A percentile compares a stretch with the other conserved stretches of the same genome.
Evolutionary conservation across 2,113 vertebrate species (phyloP).

Genomic region (Perognathus longimembris): DNA sequence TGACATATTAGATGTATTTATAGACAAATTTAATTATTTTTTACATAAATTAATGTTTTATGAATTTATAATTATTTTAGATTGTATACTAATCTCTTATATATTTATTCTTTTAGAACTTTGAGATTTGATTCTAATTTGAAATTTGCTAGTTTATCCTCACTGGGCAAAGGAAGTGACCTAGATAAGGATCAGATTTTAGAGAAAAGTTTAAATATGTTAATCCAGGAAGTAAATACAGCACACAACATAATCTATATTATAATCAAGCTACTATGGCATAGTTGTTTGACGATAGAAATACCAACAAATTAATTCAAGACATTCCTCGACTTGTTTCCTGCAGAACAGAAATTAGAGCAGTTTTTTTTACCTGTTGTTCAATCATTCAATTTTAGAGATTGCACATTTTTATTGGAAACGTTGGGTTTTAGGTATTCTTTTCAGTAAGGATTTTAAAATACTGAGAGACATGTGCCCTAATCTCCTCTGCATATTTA

Average conservation of each 20-base stretch:
- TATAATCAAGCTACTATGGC: neutral
- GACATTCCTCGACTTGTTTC: neutral
- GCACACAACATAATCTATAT: neutral
- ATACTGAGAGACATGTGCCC: neutral
- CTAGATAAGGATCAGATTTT: conserved; percentile 24
- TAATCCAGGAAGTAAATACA: conserved; percentile 34
- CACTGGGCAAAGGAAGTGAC: conserved; percentile 19
- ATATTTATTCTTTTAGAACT: conserved; percentile 69
- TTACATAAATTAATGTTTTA: conserved; percentile 65
- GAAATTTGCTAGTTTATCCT: conserved; percentile 24
- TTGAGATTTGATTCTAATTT: conserved; percentile 65
- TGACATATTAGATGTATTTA: conserved; percentile 15
- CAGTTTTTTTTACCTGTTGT: conserved; percentile 9
- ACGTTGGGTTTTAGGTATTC: neutral
- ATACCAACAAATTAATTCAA: neutral
- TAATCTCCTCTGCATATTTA: neutral
- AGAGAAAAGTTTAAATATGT: conserved; percentile 38
- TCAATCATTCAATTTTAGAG: neutral
- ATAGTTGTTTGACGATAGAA: neutral
- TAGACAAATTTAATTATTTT: conserved; percentile 62
- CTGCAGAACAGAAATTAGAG: neutral
- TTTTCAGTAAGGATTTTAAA: neutral
- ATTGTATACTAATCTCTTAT: conserved; percentile 56
- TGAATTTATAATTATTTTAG: conserved; percentile 59
- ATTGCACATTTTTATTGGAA: neutral